These are phyloP conservation scores for Aptenodytes forsteri DNA, from an alignment of 2,113 vertebrate species.

Conservation along the genomic window DNA sequence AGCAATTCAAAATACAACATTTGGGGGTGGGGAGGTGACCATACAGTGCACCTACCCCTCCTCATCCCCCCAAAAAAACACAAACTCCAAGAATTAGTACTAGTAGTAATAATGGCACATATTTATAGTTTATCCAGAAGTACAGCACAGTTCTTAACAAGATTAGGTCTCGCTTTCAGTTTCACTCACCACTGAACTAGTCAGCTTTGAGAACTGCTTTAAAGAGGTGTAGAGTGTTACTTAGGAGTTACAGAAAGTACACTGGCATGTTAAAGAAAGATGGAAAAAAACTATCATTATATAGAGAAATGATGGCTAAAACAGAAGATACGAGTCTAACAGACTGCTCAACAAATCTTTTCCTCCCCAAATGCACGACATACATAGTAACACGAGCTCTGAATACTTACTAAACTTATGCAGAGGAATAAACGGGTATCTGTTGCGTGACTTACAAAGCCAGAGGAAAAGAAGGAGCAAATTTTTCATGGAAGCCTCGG, in stretches of 20 bases:
- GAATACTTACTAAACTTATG: conserved; percentile 55
- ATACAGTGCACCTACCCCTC: not conserved
- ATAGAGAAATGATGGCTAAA: not conserved
- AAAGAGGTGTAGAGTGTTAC: not conserved
- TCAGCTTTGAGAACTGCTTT: not conserved
- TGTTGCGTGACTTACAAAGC: not conserved
- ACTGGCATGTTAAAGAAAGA: not conserved
- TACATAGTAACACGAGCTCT: not conserved
- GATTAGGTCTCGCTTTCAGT: conserved; percentile 39
- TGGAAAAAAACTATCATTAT: not conserved
- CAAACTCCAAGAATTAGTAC: not conserved
- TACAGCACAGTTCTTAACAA: not conserved
- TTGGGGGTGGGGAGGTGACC: conserved; percentile 12
- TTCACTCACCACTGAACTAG: conserved; percentile 25
- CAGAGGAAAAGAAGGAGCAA: not conserved
- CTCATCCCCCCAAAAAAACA: not conserved
- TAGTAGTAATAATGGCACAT: not conserved
- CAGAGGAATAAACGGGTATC: conserved; percentile 14
- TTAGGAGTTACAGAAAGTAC: conserved; percentile 11
- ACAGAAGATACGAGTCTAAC: not conserved
- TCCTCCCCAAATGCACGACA: not conserved
- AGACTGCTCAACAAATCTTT: not conserved
- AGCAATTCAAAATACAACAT: conserved; percentile 46
- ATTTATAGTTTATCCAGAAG: conserved; percentile 3
- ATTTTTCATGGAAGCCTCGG: conserved; percentile 3